Evolutionary conservation across 2,888 invertebrate genomes (phyloP).

Genomic region (Tetragnatha montana): DNA sequence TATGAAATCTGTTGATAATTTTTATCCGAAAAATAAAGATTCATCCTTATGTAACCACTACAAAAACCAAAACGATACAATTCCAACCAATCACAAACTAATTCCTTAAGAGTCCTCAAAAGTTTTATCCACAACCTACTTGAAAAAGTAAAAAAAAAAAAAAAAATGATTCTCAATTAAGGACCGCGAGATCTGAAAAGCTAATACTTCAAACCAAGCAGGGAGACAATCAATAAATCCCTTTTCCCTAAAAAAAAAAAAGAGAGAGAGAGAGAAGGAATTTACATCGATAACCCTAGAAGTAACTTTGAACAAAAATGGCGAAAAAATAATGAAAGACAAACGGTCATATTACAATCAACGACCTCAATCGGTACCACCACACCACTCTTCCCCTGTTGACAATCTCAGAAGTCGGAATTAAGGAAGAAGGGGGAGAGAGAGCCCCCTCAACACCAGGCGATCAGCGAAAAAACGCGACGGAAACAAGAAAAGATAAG

Average conservation of each 20-base stretch:
- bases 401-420: slow-evolving; percentile 43
- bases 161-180: background rate
- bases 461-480: background rate
- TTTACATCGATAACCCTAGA: background rate
- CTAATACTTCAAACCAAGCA: background rate
- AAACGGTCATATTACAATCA: slow-evolving; percentile 32
- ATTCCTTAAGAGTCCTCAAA: too few species aligned
- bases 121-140: too few species aligned
- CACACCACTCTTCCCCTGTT: slow-evolving; percentile 1
- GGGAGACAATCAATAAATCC: background rate
- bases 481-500: background rate
- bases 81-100: too few species aligned
- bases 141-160: too few species aligned
- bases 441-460: background rate
- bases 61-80: too few species aligned
- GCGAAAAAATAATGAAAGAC: slow-evolving; percentile 3
- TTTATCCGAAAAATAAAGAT: too few species aligned
- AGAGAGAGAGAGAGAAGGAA: background rate
- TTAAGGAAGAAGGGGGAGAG: slow-evolving; percentile 29
- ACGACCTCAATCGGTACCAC: slow-evolving; percentile 7
- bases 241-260: slow-evolving; percentile 2
- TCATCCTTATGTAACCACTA: too few species aligned
- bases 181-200: background rate
- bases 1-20: too few species aligned
- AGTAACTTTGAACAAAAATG: slow-evolving; percentile 2